Evolutionary conservation across 2,888 invertebrate genomes (phyloP).

Genomic region (Heteromurus nitidus): DNA sequence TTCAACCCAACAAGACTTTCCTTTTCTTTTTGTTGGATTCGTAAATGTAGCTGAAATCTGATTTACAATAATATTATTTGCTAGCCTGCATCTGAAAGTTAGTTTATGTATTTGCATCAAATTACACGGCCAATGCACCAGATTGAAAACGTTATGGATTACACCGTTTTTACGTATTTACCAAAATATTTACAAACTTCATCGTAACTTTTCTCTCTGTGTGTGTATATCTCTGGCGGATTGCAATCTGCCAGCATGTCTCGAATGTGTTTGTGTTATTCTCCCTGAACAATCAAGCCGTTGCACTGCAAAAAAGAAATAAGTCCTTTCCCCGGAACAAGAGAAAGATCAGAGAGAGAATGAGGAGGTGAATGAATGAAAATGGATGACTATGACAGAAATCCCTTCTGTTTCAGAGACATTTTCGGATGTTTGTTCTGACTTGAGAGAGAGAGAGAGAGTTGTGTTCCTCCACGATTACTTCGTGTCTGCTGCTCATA

Average conservation of each 20-base stretch:
- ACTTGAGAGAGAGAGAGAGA: no score
- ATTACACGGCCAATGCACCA: slow-evolving; percentile 51
- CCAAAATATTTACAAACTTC: background rate
- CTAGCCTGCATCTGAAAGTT: slow-evolving; percentile 44
- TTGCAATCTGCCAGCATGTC: background rate
- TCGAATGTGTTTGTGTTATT: slow-evolving; percentile 7
- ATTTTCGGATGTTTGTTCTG: slow-evolving; percentile 24
- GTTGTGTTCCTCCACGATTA: no score
- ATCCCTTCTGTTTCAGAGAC: slow-evolving; percentile 38
- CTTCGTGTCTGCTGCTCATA: no score
- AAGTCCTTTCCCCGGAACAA: no score
- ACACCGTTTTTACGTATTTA: background rate
- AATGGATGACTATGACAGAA: slow-evolving; percentile 48
- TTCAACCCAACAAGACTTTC: background rate
- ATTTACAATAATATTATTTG: slow-evolving; percentile 14
- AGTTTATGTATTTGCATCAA: slow-evolving; percentile 46
- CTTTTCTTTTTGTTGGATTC: no score
- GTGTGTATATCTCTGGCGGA: background rate
- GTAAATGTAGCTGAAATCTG: no score
- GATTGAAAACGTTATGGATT: slow-evolving; percentile 48
- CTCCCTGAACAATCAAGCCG: slow-evolving; percentile 18
- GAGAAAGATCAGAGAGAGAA: slow-evolving; percentile 18
- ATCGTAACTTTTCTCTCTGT: background rate
- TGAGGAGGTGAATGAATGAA: slow-evolving; percentile 38
- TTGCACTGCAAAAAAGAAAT: no score